Conservation (phyloP, 2,113 vertebrate genomes). For the Oceanites oceanicus region DNA sequence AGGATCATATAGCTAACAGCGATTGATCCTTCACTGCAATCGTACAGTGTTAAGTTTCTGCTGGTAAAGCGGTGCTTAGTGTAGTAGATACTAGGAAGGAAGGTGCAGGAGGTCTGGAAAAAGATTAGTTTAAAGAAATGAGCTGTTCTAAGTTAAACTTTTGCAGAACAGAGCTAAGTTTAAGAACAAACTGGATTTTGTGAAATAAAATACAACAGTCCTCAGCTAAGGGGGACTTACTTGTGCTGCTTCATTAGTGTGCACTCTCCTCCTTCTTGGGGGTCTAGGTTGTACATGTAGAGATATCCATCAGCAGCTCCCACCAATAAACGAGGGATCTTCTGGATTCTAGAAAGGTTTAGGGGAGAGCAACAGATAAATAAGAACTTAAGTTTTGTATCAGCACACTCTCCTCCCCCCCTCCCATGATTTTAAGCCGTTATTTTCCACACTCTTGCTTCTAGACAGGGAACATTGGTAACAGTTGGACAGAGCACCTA, state of each 20-base stretch:
- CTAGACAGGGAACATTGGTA: neutral
- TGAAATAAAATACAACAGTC: neutral
- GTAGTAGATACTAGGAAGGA: neutral
- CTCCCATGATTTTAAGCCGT: neutral
- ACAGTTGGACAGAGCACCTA: neutral
- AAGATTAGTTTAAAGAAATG: neutral
- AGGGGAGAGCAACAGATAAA: neutral
- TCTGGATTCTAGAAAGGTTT: slow-evolving; percentile 87
- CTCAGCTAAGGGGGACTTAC: slow-evolving; percentile 60
- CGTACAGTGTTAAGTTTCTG: neutral
- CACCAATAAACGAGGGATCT: slow-evolving; percentile 93
- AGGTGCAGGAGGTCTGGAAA: neutral
- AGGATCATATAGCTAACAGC: neutral
- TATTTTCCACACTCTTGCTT: neutral
- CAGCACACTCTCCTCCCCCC: neutral
- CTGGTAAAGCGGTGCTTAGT: neutral
- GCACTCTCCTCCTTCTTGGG: slow-evolving; percentile 96
- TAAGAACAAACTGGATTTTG: neutral
- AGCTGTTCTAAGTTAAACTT: neutral
- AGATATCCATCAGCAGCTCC: slow-evolving; percentile 94
- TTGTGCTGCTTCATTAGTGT: slow-evolving; percentile 98
- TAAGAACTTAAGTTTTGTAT: neutral
- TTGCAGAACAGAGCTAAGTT: neutral
- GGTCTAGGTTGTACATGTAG: slow-evolving; percentile 98
- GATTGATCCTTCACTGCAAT: neutral